phyloP scores from a whole-genome alignment of 2,797 vertebrate species.

The Dallia pectoralis region DNA sequence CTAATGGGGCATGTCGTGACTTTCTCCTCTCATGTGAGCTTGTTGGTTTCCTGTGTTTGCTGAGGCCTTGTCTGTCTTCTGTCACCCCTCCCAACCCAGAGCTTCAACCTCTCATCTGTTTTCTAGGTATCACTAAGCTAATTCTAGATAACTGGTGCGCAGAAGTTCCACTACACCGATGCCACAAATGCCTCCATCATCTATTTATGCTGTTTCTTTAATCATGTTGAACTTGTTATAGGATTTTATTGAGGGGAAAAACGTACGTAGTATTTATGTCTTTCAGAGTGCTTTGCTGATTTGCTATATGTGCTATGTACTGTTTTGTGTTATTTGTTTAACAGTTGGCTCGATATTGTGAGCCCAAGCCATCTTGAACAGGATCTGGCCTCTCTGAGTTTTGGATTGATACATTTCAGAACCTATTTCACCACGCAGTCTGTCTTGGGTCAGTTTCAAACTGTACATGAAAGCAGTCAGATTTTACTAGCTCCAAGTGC shows the following conservation, averaged over 20 bases:
- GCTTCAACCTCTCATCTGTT: slow-evolving; percentile 21
- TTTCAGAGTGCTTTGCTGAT: not conserved
- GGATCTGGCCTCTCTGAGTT: too few relatives aligned
- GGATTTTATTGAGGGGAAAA: not conserved
- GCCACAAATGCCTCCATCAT: too few relatives aligned
- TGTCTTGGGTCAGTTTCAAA: too few relatives aligned
- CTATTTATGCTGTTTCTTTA: too few relatives aligned
- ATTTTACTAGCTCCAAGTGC: too few relatives aligned
- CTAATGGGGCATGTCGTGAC: not conserved
- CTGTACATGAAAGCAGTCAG: too few relatives aligned
- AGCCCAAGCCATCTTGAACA: too few relatives aligned
- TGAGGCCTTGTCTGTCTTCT: slow-evolving; percentile 36
- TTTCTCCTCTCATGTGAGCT: slow-evolving; percentile 14
- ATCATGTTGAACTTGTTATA: not conserved
- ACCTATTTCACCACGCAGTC: too few relatives aligned
- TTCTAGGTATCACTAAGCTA: slow-evolving; percentile 15
- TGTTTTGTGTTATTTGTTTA: not conserved
- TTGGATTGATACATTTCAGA: too few relatives aligned
- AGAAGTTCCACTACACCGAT: too few relatives aligned
- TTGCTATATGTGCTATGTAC: not conserved
- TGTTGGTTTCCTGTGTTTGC: slow-evolving; percentile 67
- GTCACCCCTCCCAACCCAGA: slow-evolving; percentile 28
- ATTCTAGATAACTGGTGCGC: slow-evolving; percentile 7
- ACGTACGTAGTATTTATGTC: not conserved
- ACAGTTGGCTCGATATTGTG: not conserved